Conservation (phyloP, 1,140 invertebrate genomes). For the Sycobia sp. region DNA sequence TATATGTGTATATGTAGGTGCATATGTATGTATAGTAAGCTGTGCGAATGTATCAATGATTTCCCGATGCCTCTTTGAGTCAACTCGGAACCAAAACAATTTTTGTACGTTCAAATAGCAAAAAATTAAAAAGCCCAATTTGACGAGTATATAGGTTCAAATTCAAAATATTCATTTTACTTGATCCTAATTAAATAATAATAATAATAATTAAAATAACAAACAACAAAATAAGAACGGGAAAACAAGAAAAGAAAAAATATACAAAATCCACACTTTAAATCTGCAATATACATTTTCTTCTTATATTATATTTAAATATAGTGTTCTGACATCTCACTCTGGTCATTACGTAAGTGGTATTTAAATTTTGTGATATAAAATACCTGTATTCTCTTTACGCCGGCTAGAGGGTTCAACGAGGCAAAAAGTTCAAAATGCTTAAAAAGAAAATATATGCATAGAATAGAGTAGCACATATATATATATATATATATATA, state of each 20-base stretch:
- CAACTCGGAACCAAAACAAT: not conserved
- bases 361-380: constrained; percentile 36
- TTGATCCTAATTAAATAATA: not conserved
- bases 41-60: not conserved
- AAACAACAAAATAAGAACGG: no score
- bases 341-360: constrained; percentile 29
- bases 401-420: not conserved
- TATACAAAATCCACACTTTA: constrained; percentile 2
- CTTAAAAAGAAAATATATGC: not conserved
- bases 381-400: constrained; percentile 25
- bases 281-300: constrained; percentile 29
- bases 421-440: no score
- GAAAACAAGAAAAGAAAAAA: not conserved
- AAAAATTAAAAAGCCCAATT: no score
- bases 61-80: not conserved
- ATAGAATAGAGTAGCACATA: no score
- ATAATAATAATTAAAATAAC: no score
- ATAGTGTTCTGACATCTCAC: constrained; percentile 26
- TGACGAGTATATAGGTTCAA: not conserved
- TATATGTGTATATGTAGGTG: constrained; percentile 17
- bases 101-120: constrained; percentile 24
- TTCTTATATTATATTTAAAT: constrained; percentile 28
- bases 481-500: no score
- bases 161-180: not conserved
- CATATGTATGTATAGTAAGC: constrained; percentile 2